Evolutionary conservation across 2,888 invertebrate genomes (phyloP).

Genomic region (Branchellion lobata): DNA sequence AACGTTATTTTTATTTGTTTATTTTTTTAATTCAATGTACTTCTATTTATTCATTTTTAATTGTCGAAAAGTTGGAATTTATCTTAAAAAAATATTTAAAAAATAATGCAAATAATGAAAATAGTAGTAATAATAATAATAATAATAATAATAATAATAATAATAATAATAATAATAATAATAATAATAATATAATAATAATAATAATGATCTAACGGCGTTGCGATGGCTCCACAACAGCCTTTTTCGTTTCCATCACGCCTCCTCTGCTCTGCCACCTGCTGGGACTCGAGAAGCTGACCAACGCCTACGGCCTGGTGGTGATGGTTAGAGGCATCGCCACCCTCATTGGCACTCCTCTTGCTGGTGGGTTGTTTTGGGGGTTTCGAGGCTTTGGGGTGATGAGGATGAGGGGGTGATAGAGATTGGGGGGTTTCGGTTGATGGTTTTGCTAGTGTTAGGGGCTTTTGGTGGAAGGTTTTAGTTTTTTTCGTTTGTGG

Average conservation of each 20-base stretch:
- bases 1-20: too few species aligned
- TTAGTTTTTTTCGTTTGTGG: too few species aligned
- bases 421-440: neutral
- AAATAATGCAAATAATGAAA: neutral
- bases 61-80: too few species aligned
- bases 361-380: slow-evolving; percentile 72
- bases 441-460: neutral
- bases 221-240: too few species aligned
- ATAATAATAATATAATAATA: too few species aligned
- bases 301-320: slow-evolving; percentile 93
- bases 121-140: too few species aligned
- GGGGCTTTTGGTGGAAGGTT: neutral
- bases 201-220: too few species aligned
- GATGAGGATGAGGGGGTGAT: neutral
- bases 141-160: too few species aligned
- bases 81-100: neutral
- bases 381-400: neutral
- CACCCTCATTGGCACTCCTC: slow-evolving; percentile 78
- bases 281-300: slow-evolving; percentile 88
- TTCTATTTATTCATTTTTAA: too few species aligned
- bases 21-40: too few species aligned
- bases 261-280: slow-evolving; percentile 96
- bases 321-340: slow-evolving; percentile 93
- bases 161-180: too few species aligned
- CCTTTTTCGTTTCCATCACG: slow-evolving; percentile 73